Percentiles rank a stretch among this genome's conserved stretches.
Conservation (phyloP, 2,113 vertebrate genomes). For the Pedetes capensis region DNA sequence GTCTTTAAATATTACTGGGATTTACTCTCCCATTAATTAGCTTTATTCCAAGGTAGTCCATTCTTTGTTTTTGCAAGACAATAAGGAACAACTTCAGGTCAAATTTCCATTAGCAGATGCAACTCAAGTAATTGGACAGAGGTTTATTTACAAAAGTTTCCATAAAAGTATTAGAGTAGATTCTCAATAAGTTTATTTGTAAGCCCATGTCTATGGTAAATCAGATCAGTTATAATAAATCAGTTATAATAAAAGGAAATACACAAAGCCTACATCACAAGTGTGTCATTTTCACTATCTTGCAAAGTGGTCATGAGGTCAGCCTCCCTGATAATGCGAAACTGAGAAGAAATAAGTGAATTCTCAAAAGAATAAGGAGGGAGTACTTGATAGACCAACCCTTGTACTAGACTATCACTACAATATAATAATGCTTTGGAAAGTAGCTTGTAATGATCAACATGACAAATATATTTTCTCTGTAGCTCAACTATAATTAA, state of each 20-base stretch:
- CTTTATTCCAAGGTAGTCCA: background rate
- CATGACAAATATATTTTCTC: background rate
- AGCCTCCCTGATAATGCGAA: background rate
- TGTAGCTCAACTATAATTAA: background rate
- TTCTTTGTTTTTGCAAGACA: background rate
- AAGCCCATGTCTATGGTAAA: background rate
- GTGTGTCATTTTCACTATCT: rapidly evolving
- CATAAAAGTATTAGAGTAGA: background rate
- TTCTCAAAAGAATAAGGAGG: background rate
- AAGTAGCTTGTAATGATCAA: background rate
- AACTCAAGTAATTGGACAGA: background rate
- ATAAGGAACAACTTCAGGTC: background rate
- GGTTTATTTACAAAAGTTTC: background rate
- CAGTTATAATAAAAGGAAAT: background rate
- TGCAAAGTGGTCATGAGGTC: background rate
- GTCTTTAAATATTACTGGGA: background rate
- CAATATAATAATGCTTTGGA: background rate
- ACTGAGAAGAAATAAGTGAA: background rate
- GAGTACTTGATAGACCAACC: rapidly evolving
- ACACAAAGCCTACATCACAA: rapidly evolving
- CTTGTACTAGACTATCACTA: background rate
- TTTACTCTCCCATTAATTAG: background rate
- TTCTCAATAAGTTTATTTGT: background rate
- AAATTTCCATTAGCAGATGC: background rate
- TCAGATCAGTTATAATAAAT: no score